Base-by-base conservation (phyloP, 64 coral and sea anemone genomes). In the Montipora foliosa region DNA sequence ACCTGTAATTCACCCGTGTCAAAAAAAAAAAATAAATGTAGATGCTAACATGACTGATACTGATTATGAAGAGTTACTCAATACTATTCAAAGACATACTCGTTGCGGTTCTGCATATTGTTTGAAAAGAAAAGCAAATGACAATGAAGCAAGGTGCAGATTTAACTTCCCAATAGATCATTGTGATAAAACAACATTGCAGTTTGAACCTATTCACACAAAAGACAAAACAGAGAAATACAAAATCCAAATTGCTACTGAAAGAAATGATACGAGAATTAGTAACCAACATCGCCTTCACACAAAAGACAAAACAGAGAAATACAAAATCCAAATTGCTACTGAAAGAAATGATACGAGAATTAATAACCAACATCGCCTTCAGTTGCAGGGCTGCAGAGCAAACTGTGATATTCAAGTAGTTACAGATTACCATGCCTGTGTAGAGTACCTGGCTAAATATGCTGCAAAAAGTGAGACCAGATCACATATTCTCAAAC, bases 391-490 rank as follows among this genome's bases (percentile, higher is more conserved):
- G 74, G 71, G 87, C 47, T 89, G 87, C 49, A 75, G 48, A 53
- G 87, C 83, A 21, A 94, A 94, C 24, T 94, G 92, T 88, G 75
- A 94, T 79, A 94, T 94, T 81, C 83, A 94, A 52, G 52, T 83
- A 21, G 71, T 83, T 53, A 91, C 50, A 74, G 90, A 84, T 53
- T 79, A 91, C 50, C 79, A 91, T 91, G 90, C 79, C 29, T 91
- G 90, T 74, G 79, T 91, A 53, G 91, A 89, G 47, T 89, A 77
- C 75, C 50, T 89, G 10, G 20, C 87, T 76, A 89, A 89, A 46
- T 77, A 77, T 89, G 72, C 87, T 21, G 25, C 72, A 21, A 89
- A 75, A 76, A 81, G 80, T 77, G 91, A 94, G 80, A 75, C 83
- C 46, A 93, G 73, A 78, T 93, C 82, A 78, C 81, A 44, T 68